A percentile compares a stretch with the other conserved stretches of the same genome.
phyloP scores from a whole-genome alignment of 2,113 vertebrate species.

The Hippocampus zosterae region DNA sequence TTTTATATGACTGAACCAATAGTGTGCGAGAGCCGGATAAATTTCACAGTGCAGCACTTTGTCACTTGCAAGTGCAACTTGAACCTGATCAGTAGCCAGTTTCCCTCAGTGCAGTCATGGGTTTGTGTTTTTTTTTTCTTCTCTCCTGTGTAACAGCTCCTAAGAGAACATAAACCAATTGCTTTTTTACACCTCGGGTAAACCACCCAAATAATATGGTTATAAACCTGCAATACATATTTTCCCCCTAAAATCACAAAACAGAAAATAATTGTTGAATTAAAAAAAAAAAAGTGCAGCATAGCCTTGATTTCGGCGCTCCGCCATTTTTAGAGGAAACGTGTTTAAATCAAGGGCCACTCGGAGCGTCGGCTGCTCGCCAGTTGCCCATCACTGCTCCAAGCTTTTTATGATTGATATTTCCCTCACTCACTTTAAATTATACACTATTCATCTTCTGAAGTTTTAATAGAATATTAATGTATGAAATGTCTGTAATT shows the following conservation, averaged over 20 bases:
- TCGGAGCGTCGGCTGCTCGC: too few species aligned
- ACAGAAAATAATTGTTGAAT: too few species aligned
- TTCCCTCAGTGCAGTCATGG: slow-evolving; percentile 1
- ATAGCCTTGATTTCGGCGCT: too few species aligned
- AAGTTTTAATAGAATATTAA: slow-evolving; percentile 2
- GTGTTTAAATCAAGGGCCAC: too few species aligned
- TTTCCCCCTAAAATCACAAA: too few species aligned
- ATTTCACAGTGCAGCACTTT: slow-evolving; percentile 30
- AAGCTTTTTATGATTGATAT: neutral
- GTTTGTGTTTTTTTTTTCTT: slow-evolving; percentile 8
- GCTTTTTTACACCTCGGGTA: slow-evolving; percentile 30
- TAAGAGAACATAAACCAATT: slow-evolving; percentile 19
- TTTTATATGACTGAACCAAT: slow-evolving; percentile 4
- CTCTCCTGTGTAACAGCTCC: slow-evolving; percentile 12
- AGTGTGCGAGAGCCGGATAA: slow-evolving; percentile 4
- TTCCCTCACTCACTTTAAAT: neutral
- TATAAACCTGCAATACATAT: too few species aligned
- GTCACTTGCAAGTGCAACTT: slow-evolving; percentile 18
- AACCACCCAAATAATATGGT: too few species aligned
- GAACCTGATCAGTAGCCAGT: slow-evolving; percentile 34
- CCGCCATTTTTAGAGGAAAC: too few species aligned
- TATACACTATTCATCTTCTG: neutral
- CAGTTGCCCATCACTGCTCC: neutral
- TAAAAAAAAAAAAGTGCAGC: too few species aligned
- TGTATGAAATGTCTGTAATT: slow-evolving; percentile 17